Evolutionary conservation across 2,113 vertebrate species (phyloP).

Genomic region (Brachyhypopomus occidentalis): DNA sequence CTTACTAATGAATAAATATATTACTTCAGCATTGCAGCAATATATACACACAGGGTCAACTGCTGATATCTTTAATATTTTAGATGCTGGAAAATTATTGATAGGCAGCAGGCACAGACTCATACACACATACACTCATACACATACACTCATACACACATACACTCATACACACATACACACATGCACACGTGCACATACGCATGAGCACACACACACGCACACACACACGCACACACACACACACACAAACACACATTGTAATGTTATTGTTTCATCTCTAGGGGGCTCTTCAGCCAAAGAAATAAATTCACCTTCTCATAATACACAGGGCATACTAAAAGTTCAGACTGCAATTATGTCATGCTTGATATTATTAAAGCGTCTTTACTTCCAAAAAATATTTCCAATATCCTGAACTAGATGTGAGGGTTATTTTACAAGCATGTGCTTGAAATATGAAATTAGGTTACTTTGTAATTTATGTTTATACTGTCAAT

Average conservation of each 20-base stretch:
- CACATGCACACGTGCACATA: neutral
- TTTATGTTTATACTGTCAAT: too few species aligned
- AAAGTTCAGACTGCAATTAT: neutral
- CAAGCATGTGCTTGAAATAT: too few species aligned
- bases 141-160: neutral
- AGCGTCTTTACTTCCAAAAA: too few species aligned
- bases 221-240: neutral
- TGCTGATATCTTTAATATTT: neutral
- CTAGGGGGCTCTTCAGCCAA: constrained; percentile 41
- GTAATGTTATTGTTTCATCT: constrained; percentile 16
- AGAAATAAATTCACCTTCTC: constrained; percentile 5
- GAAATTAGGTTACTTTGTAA: too few species aligned
- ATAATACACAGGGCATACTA: neutral
- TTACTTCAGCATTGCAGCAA: neutral
- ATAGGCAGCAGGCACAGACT: neutral
- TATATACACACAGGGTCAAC: too few species aligned
- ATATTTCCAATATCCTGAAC: too few species aligned
- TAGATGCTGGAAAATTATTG: neutral
- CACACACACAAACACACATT: neutral
- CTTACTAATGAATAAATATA: neutral
- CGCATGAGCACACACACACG: neutral
- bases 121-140: neutral
- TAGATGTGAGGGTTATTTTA: too few species aligned
- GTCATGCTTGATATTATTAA: too few species aligned
- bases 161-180: neutral